phyloP scores from a whole-genome alignment of 2,888 invertebrate genomes.

The Spicauda simplicius region DNA sequence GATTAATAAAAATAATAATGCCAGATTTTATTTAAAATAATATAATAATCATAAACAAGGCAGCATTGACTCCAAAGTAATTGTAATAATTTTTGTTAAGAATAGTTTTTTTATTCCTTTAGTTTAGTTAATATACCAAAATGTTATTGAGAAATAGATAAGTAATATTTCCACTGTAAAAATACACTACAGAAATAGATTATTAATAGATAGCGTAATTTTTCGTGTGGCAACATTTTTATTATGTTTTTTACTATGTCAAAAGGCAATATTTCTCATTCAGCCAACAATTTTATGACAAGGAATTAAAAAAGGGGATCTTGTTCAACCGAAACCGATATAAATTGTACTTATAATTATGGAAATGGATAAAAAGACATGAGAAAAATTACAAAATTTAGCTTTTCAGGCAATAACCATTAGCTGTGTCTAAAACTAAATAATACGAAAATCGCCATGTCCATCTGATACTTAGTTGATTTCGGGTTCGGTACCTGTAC shows the following conservation, averaged over 20 bases:
- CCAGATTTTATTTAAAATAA: no score
- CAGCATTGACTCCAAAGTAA: slow-evolving; percentile 18
- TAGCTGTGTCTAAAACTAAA: no score
- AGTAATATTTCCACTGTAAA: slow-evolving; percentile 26
- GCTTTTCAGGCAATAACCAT: no score
- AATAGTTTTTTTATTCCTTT: slow-evolving; percentile 12
- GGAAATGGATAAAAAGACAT: no score
- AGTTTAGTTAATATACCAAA: slow-evolving; percentile 26
- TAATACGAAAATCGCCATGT: no score
- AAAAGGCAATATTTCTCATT: not conserved
- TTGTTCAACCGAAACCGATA: no score
- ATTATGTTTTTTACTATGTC: not conserved
- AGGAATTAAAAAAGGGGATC: no score
- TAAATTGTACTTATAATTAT: no score
- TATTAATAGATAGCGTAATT: slow-evolving; percentile 29
- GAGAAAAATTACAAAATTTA: no score
- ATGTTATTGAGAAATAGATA: slow-evolving; percentile 30
- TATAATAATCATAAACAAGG: not conserved
- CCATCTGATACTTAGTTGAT: no score
- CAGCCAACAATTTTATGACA: no score
- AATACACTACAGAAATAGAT: slow-evolving; percentile 25
- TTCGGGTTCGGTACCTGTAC: no score
- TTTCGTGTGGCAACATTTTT: slow-evolving; percentile 21
- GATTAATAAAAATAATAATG: not conserved
- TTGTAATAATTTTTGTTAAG: slow-evolving; percentile 2